Percentiles rank a stretch among this genome's conserved stretches.
Conservation (phyloP, 2,888 invertebrate genomes). For the Meta bourneti region DNA sequence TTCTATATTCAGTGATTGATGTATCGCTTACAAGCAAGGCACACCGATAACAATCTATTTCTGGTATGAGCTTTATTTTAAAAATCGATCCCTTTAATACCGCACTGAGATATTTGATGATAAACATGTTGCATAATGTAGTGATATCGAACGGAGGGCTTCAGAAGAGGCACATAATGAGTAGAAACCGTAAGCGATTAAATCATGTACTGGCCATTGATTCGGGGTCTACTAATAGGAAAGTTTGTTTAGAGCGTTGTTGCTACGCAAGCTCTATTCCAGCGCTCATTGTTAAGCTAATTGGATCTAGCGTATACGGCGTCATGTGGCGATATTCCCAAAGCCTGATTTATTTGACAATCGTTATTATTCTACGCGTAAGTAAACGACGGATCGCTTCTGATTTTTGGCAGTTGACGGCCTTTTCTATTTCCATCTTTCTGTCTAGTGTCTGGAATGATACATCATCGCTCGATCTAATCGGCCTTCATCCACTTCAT, state of each 20-base stretch:
- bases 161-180: slow-evolving; percentile 21
- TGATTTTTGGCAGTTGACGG: slow-evolving; percentile 22
- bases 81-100: not conserved
- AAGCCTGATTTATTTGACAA: slow-evolving; percentile 59
- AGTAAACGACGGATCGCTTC: slow-evolving; percentile 20
- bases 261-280: slow-evolving; percentile 40
- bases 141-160: slow-evolving; percentile 34
- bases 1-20: not conserved
- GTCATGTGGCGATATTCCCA: slow-evolving; percentile 57
- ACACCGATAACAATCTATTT: slow-evolving; percentile 27
- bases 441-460: not conserved
- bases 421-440: not conserved
- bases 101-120: slow-evolving; percentile 9
- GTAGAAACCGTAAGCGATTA: slow-evolving; percentile 46
- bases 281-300: slow-evolving; percentile 55
- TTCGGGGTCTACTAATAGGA: slow-evolving; percentile 49
- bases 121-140: slow-evolving; percentile 45
- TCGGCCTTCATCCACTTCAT: not conserved
- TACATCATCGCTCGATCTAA: not conserved
- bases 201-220: slow-evolving; percentile 52
- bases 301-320: slow-evolving; percentile 35
- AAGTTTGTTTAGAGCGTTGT: slow-evolving; percentile 57
- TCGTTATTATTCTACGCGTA: slow-evolving; percentile 37
- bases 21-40: not conserved
- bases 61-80: not conserved